Base-by-base conservation (phyloP, 1,140 invertebrate genomes). In the Panonychus citri region DNA sequence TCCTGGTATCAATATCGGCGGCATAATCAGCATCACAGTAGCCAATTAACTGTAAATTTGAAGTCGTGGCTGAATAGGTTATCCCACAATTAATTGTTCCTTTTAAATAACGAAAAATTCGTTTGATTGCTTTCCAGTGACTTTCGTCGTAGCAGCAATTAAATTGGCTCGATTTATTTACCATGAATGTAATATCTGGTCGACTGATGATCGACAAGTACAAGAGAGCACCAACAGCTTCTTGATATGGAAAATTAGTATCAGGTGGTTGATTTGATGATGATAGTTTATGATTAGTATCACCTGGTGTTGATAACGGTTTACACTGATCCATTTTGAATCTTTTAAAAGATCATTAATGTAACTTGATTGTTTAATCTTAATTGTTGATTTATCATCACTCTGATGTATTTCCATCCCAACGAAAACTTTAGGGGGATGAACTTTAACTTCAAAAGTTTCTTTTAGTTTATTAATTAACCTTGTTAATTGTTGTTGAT, bases 121-220 rank as follows among this genome's bases (percentile, higher is more conserved):
- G 60, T 49, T 62, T 65, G 2, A 64, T 64, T 64, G 66, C 67
- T 52, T 66, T 60, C 59, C 60, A 65, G 53, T 64, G 68, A 28
- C 8, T 21, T 48, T 48, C 17, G 8, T 21, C 46, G 19, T 48
- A 48, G 8, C 7, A 19, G 24, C 24, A 10, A 7, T 10, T 19
- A 21, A 19, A 48, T 19, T 24, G 46, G 19, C 10, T 21, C 8
- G 24, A 7, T 10, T 10, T 24, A 10, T 7, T 8, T 7, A 48
- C 46, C 17, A 28, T 34, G 19, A 42, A 52, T n/a, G 40, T 24
- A 28, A 60, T 53, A 28, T 60, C 59, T 15, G 59, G 59, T 19
- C 59, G 52, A 2, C 55, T 57, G 13, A 24, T 8, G 17, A n/a
- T 57, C 2, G 55, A 25, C 8, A 27, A 15, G 25, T 53, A 56